Conservation (phyloP, 2,888 invertebrate genomes). For the Pinctada fucata region DNA sequence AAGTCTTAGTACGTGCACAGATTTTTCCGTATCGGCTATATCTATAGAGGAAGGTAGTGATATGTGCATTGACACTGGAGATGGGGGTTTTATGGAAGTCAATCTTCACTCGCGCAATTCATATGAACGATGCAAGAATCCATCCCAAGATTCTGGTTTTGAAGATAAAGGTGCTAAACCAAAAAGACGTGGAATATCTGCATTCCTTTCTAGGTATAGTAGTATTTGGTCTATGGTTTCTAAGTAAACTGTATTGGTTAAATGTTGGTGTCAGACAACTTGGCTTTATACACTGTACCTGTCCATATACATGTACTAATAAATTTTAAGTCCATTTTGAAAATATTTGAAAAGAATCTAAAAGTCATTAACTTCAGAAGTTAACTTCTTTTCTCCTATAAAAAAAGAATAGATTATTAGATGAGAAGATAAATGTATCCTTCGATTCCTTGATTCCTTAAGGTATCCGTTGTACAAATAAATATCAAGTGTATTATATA, state of each 20-base stretch:
- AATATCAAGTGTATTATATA: no score
- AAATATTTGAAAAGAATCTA: no score
- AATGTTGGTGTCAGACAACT: background rate
- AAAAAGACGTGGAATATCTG: slow-evolving; percentile 63
- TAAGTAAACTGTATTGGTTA: background rate
- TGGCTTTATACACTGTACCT: no score
- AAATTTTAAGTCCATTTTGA: no score
- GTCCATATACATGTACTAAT: no score
- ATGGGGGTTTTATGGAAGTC: slow-evolving; percentile 71
- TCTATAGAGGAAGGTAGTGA: slow-evolving; percentile 65
- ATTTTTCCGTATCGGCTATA: slow-evolving; percentile 69
- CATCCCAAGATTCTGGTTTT: slow-evolving; percentile 64
- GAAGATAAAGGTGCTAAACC: slow-evolving; percentile 63
- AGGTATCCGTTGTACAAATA: no score
- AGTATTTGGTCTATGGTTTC: slow-evolving; percentile 11
- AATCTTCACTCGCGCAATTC: slow-evolving; percentile 71
- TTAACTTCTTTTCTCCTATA: no score
- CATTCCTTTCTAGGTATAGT: slow-evolving; percentile 63
- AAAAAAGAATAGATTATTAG: no score
- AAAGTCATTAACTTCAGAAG: no score
- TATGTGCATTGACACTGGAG: slow-evolving; percentile 66
- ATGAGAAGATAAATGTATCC: no score
- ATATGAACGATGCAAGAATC: slow-evolving; percentile 63
- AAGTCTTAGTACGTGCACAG: slow-evolving; percentile 72
- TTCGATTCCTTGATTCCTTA: no score